These are phyloP conservation scores for Lathronympha strigana DNA, from an alignment of 2,888 invertebrate genomes.

Conservation along the genomic window DNA sequence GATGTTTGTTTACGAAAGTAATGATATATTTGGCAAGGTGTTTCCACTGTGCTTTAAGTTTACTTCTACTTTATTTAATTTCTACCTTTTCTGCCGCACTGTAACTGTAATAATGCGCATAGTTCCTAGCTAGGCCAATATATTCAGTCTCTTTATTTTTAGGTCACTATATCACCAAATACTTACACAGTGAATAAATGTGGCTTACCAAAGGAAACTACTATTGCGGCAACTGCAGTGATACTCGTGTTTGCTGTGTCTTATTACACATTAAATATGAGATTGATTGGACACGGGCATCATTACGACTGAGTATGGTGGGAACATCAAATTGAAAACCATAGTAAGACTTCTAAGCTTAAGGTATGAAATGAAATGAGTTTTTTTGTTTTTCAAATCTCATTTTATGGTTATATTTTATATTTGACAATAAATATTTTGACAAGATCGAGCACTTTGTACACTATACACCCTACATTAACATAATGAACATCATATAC, in stretches of 20 bases:
- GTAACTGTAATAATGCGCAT: no score
- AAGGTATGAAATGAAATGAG: constrained; percentile 29
- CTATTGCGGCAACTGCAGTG: constrained; percentile 61
- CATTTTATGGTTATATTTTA: constrained; percentile 50
- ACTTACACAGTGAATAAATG: constrained; percentile 67
- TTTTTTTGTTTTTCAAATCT: constrained; percentile 29
- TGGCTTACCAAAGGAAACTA: constrained; percentile 66
- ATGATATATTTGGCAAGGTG: no score
- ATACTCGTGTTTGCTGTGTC: constrained; percentile 53
- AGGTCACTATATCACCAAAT: constrained; percentile 66
- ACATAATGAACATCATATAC: constrained; percentile 44
- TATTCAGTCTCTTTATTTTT: constrained; percentile 50
- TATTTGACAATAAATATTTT: constrained; percentile 82
- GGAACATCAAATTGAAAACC: not conserved
- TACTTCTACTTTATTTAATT: no score
- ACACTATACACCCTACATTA: constrained; percentile 67
- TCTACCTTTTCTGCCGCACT: no score
- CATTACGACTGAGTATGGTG: constrained; percentile 35
- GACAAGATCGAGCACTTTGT: constrained; percentile 82
- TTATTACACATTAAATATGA: constrained; percentile 50
- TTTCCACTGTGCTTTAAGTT: no score
- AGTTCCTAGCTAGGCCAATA: no score
- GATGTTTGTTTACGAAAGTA: no score
- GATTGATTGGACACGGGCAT: constrained; percentile 52
- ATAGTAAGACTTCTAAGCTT: not conserved